phyloP scores from a whole-genome alignment of 2,797 vertebrate genomes.

The Neoniphon sammara region DNA sequence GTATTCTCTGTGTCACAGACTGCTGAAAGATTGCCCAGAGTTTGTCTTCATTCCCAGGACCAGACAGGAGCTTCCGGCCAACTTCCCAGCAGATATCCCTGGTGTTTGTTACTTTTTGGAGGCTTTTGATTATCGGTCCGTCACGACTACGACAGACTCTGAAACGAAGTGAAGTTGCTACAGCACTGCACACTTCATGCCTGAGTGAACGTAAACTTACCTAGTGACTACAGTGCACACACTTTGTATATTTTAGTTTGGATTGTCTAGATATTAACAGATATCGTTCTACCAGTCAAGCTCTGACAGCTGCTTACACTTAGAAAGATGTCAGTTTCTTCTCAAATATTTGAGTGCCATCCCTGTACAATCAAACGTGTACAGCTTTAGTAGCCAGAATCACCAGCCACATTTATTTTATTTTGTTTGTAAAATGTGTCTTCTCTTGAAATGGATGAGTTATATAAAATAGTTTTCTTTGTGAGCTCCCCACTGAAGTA shows the following conservation, averaged over 20 bases:
- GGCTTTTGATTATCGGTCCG: constrained; percentile 77
- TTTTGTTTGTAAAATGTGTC: constrained; percentile 46
- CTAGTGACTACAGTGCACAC: constrained; percentile 53
- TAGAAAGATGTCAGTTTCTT: constrained; percentile 65
- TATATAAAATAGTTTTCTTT: background rate
- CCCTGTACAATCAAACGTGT: constrained; percentile 66
- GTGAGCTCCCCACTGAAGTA: no score
- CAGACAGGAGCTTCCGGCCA: constrained; percentile 95
- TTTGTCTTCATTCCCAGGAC: constrained; percentile 95
- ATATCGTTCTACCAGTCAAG: constrained; percentile 56
- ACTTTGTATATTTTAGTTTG: constrained; percentile 54
- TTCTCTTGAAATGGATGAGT: constrained; percentile 39
- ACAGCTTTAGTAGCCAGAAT: constrained; percentile 52
- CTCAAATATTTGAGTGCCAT: constrained; percentile 69
- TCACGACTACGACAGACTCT: constrained; percentile 58
- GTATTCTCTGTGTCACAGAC: constrained; percentile 82
- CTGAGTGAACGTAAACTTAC: constrained; percentile 43
- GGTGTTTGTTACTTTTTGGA: constrained; percentile 99
- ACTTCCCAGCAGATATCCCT: constrained; percentile 95
- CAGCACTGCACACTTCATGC: constrained; percentile 44
- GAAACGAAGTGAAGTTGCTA: constrained; percentile 61
- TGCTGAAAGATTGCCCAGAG: constrained; percentile 91
- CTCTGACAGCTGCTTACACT: constrained; percentile 52
- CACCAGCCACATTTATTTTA: constrained; percentile 40
- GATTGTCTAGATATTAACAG: constrained; percentile 62